A percentile compares a stretch with the other conserved stretches of the same genome.
phyloP scores from a whole-genome alignment of 2,113 vertebrate species.

The Dicaeum eximium region DNA sequence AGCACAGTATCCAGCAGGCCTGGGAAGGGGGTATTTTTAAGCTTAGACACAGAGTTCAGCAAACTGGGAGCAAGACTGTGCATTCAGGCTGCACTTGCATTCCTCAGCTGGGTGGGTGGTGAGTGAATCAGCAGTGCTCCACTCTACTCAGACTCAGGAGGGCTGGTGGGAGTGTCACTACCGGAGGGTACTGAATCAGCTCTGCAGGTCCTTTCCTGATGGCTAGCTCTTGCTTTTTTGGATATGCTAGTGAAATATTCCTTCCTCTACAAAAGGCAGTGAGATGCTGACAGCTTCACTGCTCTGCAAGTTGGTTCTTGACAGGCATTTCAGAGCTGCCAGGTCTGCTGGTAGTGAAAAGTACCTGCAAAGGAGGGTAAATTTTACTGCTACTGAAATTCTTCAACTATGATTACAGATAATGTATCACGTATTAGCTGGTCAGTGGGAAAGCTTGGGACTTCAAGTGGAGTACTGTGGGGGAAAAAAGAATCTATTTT shows the following conservation, averaged over 20 bases:
- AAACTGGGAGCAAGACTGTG: rapidly evolving
- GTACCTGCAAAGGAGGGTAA: not conserved
- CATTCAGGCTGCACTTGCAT: not conserved
- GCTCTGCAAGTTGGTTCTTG: not conserved
- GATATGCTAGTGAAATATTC: not conserved
- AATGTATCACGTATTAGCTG: not conserved
- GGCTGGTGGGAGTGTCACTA: not conserved
- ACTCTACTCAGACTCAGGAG: not conserved
- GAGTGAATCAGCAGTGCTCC: not conserved
- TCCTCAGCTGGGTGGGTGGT: not conserved
- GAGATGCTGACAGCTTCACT: not conserved
- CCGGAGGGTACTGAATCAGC: not conserved
- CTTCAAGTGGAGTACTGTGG: not conserved
- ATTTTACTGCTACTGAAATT: not conserved
- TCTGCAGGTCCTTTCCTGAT: not conserved
- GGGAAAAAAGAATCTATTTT: not conserved
- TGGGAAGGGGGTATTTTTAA: not conserved
- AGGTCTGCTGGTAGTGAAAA: not conserved
- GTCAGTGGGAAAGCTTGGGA: not conserved
- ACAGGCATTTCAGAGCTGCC: not conserved
- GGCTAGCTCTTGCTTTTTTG: not conserved
- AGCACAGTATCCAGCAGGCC: not conserved
- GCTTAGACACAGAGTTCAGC: not conserved
- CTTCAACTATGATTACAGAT: not conserved
- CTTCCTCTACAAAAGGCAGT: not conserved